phyloP scores from a whole-genome alignment of 2,113 vertebrate species.

The Chionodraco myersi region DNA sequence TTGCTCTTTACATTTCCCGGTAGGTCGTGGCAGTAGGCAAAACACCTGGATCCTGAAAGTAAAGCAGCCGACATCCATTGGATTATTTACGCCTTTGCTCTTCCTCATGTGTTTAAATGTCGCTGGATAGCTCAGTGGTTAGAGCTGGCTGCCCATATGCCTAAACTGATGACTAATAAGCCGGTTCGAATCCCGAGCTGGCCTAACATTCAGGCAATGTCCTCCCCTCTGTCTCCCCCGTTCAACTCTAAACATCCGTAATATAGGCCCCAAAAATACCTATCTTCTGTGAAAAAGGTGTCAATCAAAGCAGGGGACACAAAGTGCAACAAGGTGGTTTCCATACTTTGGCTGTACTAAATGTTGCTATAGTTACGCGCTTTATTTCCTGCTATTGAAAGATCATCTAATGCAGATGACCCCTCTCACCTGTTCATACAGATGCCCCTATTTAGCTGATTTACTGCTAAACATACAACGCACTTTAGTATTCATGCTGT shows the following conservation, averaged over 20 bases:
- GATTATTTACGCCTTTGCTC: background rate
- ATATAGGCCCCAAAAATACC: no score
- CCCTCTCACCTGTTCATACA: slow-evolving; percentile 6
- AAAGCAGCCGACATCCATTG: background rate
- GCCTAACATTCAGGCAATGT: no score
- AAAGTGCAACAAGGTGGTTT: slow-evolving; percentile 6
- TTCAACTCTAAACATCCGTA: no score
- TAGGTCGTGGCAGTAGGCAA: background rate
- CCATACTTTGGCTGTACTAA: background rate
- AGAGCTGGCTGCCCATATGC: no score
- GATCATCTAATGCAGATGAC: slow-evolving; percentile 12
- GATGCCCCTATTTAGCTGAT: background rate
- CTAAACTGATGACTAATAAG: no score
- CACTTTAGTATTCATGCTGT: background rate
- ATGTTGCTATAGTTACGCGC: background rate
- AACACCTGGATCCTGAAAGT: background rate
- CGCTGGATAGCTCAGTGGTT: no score
- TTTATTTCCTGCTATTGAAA: slow-evolving; percentile 11
- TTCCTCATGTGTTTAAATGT: background rate
- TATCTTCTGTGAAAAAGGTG: background rate
- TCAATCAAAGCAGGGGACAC: background rate
- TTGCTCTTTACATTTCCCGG: background rate
- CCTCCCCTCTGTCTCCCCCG: no score
- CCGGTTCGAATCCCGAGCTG: no score
- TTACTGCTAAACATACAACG: background rate